Base-by-base conservation (phyloP, 53 echinoderm and acorn worm species). In the Holothuria scabra region DNA sequence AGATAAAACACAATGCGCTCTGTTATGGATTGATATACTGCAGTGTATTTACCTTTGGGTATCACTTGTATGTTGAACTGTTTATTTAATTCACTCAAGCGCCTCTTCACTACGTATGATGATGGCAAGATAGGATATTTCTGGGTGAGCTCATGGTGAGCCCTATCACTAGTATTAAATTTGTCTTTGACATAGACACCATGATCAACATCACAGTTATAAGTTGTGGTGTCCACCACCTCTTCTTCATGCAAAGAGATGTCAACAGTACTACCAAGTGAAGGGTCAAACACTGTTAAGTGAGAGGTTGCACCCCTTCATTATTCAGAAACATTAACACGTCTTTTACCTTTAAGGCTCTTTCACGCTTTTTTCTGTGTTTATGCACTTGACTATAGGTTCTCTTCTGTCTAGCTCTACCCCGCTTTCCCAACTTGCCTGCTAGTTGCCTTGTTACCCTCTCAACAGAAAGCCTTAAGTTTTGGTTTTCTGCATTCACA, bases 151-250 rank as follows among this genome's bases (percentile, higher is more conserved):
- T 19, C 65, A 65, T 65, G 65, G 24, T 65, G 24, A n/a, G 65
- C 65, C 65, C 65, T 65, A 22, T 30, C 28, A 65, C 65, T 65
- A 4, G 24, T 65, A 22, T 65, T n/a, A 22, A n/a, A 65, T 22
- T 65, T 65, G 30, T 65, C 65, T 65, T 65, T 65, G 12, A 65
- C 65, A 30, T 65, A 65, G 12, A 65, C 65, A 13, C 65, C 65
- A 65, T 65, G 65, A 21, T n/a, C 65, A 65, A 59, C 21, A 59
- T 65, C 65, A 21, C 23, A 21, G 30, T 65, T n/a, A 28, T 65
- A 30, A 65, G 21, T 23, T 16, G 65, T 13, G 30, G 26, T 13
- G 13, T n/a, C 65, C 35, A 35, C 35, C 13, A 23, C 23, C 21
- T 65, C 65, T 12, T 65, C 65, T 5, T 26, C 24, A 30, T 26